Evolutionary conservation across 2,797 vertebrate species (phyloP).

Genomic region (Bovichtus diacanthus): DNA sequence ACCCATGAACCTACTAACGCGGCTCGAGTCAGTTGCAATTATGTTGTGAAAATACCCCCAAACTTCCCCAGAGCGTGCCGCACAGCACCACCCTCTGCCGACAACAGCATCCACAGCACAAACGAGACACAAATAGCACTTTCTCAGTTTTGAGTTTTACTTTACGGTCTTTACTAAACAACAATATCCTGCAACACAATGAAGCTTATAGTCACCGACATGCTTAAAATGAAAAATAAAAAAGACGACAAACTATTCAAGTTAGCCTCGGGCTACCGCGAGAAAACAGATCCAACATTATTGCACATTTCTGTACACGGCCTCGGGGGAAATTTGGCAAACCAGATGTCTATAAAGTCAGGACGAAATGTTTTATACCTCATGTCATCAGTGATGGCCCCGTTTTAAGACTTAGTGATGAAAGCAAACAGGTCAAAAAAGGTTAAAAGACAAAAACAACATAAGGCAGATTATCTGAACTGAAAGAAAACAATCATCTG

Average conservation of each 20-base stretch:
- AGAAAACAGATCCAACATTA: conserved; percentile 51
- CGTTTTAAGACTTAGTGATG: conserved; percentile 57
- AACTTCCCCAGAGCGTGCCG: conserved; percentile 40
- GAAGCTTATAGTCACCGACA: conserved; percentile 57
- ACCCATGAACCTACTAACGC: conserved; percentile 10
- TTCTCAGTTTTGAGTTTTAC: conserved; percentile 43
- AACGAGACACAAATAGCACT: conserved; percentile 51
- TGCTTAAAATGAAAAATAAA: conserved; percentile 64
- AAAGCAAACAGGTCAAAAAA: conserved; percentile 39
- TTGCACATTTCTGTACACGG: conserved; percentile 68
- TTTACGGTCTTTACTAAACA: conserved; percentile 59
- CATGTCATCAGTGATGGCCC: conserved; percentile 22
- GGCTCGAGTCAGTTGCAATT: conserved; percentile 23
- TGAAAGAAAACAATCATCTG: conserved; percentile 57
- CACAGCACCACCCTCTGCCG: conserved; percentile 19
- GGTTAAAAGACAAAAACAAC: not conserved
- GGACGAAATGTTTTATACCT: conserved; percentile 17
- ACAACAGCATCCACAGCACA: conserved; percentile 37
- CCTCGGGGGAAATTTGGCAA: conserved; percentile 76
- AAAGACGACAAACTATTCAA: conserved; percentile 34
- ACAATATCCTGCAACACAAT: conserved; percentile 59
- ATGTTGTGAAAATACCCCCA: conserved; percentile 45
- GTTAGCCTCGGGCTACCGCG: conserved; percentile 10
- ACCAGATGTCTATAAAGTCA: conserved; percentile 42
- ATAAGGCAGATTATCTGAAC: conserved; percentile 67